Base-by-base conservation (phyloP, 2,113 vertebrate genomes). In the Pluvianellus socialis region DNA sequence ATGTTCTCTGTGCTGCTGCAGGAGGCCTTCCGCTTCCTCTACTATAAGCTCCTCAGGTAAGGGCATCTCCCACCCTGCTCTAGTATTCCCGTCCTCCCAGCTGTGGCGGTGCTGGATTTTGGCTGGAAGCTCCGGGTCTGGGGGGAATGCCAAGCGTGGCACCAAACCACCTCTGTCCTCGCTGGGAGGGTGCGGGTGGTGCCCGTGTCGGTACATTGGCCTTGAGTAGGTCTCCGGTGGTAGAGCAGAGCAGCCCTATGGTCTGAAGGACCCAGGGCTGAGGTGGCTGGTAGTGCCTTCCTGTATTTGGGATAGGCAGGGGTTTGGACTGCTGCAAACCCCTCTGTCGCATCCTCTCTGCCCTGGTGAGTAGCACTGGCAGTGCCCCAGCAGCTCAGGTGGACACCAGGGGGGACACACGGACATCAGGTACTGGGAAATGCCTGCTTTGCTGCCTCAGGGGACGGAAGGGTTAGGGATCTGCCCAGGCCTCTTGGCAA, bases 41-140 rank as follows among this genome's bases (percentile, higher is more conserved):
- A 98, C 94, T 98, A 98, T 96, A 97, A 98, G 66, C 89, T 98
- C 28, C 97, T 98, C 67, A 97, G 98, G 98, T 98, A 49, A 74
- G 81, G 17, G 52, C 27, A 14, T 30, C 75, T 50, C 75, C 32
- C 33, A 28, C 79, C 26, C 79, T 12, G 33, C 63, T 59, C 47
- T 11, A 33, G 27, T 3, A 7, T 24, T 20, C 18, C 24, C 7
- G 4, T 77, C 13, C 24, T 20, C 18, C 19, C 10, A 4, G 19
- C 26, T 2, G 0, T 74, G 50, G 6, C 2, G 11, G 17, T 79
- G n/a, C 62, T 11, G 15, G 15, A 12, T 87, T 55, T 50, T 0
- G 0, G 6, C 45, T 70, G 45, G 26, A 45, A 68, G 63, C n/a
- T 47, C n/a, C 12, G 50, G 44, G 52, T 30, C 4, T 58, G 3